These are phyloP conservation scores for Sebastes hubbsi DNA, from an alignment of 2,797 vertebrate genomes.

Conservation along the genomic window DNA sequence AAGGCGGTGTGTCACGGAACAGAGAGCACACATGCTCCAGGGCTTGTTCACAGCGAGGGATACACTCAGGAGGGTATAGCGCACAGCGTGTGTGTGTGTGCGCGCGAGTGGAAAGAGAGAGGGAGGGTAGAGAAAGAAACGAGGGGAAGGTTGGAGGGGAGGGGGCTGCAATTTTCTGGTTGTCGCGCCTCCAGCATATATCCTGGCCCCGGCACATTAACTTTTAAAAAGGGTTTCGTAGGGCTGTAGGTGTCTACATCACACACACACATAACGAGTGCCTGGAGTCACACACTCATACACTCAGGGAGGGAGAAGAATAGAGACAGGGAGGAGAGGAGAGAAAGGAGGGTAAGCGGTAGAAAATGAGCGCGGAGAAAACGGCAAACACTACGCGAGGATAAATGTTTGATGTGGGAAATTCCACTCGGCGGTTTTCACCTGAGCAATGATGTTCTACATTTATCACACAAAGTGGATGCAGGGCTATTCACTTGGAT, in stretches of 20 bases:
- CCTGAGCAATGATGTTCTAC: conserved; percentile 74
- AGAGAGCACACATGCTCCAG: conserved; percentile 96
- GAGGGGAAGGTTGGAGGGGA: conserved; percentile 61
- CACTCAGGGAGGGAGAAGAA: conserved; percentile 62
- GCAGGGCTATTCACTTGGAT: conserved; percentile 67
- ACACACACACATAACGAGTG: conserved; percentile 68
- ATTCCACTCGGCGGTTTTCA: conserved; percentile 71
- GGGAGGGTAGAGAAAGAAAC: conserved; percentile 61
- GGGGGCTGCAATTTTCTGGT: conserved; percentile 99
- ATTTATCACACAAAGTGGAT: conserved; percentile 74
- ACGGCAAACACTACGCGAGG: conserved; percentile 63
- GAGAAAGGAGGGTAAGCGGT: conserved; percentile 59
- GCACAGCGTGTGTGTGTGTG: conserved; percentile 72
- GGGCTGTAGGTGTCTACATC: conserved; percentile 83
- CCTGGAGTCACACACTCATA: conserved; percentile 77
- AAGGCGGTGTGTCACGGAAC: conserved; percentile 98
- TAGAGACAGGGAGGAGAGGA: conserved; percentile 55
- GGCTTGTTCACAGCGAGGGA: conserved; percentile 94
- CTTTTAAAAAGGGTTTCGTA: conserved; percentile 91
- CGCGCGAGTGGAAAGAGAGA: conserved; percentile 49
- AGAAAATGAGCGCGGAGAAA: conserved; percentile 68
- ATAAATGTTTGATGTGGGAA: conserved; percentile 86
- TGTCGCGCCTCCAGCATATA: conserved; percentile 94
- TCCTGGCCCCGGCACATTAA: conserved; percentile 91
- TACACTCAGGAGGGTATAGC: conserved; percentile 91